Conservation (phyloP, 2,797 vertebrate species). For the Rallus crepitans region DNA sequence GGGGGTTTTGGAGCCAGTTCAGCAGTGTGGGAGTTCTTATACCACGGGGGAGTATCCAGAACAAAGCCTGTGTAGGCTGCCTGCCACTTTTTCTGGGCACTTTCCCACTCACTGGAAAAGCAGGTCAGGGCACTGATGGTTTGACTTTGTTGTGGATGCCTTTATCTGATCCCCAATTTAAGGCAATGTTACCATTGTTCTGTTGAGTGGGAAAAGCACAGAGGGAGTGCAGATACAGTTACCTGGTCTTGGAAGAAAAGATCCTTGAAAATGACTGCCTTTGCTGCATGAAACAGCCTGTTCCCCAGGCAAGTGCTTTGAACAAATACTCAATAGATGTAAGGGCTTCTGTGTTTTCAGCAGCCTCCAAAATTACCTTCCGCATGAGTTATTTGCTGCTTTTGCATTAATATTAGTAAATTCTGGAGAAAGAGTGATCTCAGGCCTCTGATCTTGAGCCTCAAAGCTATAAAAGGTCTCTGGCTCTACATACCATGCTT, state of each 20-base stretch:
- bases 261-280: neutral
- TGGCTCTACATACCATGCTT: neutral
- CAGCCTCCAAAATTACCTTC: conserved; percentile 17
- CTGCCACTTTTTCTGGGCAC: neutral
- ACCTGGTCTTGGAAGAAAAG: neutral
- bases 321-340: neutral
- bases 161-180: neutral
- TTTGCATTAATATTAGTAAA: conserved; percentile 15
- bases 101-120: neutral
- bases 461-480: neutral
- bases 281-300: neutral
- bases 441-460: neutral
- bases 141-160: neutral
- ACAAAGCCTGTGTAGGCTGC: neutral
- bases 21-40: neutral
- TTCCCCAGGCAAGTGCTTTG: conserved; percentile 14
- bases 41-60: neutral
- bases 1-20: neutral
- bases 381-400: neutral
- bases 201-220: neutral
- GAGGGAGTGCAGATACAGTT: neutral
- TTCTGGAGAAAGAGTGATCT: neutral
- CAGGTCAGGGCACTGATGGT: neutral
- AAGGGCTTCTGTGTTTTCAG: conserved; percentile 25
- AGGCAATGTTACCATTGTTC: neutral